Conservation (phyloP, 2,797 vertebrate species). For the Halcyon chelicuti region DNA sequence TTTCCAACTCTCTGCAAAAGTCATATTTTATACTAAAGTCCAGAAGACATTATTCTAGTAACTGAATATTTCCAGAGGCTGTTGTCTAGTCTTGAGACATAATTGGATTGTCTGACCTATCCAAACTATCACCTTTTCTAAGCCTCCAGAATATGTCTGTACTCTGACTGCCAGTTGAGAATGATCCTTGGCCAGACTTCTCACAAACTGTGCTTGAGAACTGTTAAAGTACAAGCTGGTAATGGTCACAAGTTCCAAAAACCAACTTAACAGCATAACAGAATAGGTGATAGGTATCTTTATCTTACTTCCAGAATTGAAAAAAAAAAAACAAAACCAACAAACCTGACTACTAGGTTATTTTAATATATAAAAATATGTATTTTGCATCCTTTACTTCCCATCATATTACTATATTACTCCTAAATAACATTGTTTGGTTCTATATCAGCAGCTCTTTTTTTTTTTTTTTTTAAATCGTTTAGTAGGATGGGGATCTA, state of each 20-base stretch:
- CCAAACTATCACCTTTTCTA: not conserved
- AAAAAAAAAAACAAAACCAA: not conserved
- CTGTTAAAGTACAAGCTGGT: not conserved
- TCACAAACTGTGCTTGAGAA: not conserved
- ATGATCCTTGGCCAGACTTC: not conserved
- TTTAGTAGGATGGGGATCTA: not conserved
- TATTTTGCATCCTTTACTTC: not conserved
- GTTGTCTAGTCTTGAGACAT: not conserved
- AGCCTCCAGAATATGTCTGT: not conserved
- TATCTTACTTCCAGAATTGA: not conserved
- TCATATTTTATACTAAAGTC: no score
- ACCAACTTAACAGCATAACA: not conserved
- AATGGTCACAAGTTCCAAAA: not conserved
- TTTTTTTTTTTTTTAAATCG: not conserved
- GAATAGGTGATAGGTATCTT: not conserved
- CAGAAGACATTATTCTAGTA: no score
- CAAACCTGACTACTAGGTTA: not conserved
- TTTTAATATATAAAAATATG: not conserved
- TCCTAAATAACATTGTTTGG: not conserved
- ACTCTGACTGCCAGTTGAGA: not conserved
- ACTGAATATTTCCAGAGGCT: no score
- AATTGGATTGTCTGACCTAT: not conserved
- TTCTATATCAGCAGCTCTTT: not conserved
- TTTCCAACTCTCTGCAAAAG: no score
- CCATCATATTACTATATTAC: not conserved